These are phyloP conservation scores for Myripristis murdjan DNA, from an alignment of 2,797 vertebrate genomes.

Conservation along the genomic window DNA sequence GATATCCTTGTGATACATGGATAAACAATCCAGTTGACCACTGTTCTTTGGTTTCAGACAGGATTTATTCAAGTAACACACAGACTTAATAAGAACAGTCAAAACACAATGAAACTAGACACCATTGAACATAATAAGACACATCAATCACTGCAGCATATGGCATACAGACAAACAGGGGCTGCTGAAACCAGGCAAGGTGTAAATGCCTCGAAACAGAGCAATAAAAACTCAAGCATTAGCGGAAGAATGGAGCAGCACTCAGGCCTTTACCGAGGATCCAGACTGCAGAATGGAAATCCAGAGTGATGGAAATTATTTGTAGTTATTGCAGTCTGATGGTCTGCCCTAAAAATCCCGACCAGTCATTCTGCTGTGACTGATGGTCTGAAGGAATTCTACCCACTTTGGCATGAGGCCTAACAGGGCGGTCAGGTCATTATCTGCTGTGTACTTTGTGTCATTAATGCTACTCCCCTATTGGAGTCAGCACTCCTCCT, in stretches of 20 bases:
- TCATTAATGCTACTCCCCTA: not conserved
- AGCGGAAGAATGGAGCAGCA: not conserved
- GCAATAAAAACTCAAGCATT: not conserved
- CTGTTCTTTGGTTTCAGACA: too few species aligned
- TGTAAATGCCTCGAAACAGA: not conserved
- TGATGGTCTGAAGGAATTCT: conserved; percentile 9
- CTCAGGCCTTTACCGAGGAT: not conserved
- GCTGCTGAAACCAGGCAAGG: too few species aligned
- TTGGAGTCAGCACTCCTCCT: not conserved
- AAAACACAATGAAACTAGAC: too few species aligned
- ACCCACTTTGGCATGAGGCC: not conserved
- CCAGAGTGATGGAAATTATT: not conserved
- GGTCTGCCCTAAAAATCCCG: too few species aligned
- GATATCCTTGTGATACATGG: too few species aligned
- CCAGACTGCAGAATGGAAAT: conserved; percentile 41
- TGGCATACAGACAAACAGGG: not conserved
- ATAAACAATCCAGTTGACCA: too few species aligned
- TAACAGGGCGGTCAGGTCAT: not conserved
- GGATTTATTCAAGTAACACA: too few species aligned
- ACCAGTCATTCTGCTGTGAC: not conserved
- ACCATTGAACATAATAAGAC: too few species aligned
- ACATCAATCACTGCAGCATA: too few species aligned
- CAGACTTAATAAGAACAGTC: too few species aligned
- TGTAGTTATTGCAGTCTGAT: too few species aligned
- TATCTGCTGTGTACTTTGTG: not conserved